A percentile compares a stretch with the other conserved stretches of the same genome.
phyloP scores from a whole-genome alignment of 2,113 vertebrate species.

The Microtus richardsoni region DNA sequence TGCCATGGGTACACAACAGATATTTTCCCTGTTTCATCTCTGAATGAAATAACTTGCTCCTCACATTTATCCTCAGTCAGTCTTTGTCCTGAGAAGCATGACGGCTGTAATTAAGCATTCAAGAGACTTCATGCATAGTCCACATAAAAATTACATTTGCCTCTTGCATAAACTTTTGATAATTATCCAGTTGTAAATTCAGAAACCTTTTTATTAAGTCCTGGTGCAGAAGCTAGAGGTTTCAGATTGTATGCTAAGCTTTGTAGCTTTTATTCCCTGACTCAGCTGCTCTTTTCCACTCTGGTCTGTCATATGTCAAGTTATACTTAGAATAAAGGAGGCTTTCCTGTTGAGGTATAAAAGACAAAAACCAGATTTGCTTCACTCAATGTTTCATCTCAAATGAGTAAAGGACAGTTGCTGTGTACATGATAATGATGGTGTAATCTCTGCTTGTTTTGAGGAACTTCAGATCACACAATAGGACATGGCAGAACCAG shows the following conservation, averaged over 20 bases:
- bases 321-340: slow-evolving; percentile 37
- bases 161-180: background rate
- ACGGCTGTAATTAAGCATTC: slow-evolving; percentile 20
- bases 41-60: slow-evolving; percentile 24
- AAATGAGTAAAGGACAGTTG: background rate
- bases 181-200: background rate
- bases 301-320: slow-evolving; percentile 17
- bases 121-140: background rate
- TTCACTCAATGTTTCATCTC: slow-evolving; percentile 49
- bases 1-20: background rate
- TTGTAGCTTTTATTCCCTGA: background rate
- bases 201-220: background rate
- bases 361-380: slow-evolving; percentile 37
- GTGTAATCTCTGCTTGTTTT: background rate
- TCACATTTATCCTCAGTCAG: background rate
- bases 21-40: background rate
- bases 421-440: background rate
- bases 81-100: background rate
- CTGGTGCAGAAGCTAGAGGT: background rate
- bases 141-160: background rate
- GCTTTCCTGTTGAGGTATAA: slow-evolving; percentile 28
- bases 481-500: background rate
- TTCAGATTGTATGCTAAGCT: background rate
- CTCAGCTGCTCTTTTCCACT: background rate
- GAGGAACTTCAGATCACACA: slow-evolving; percentile 36